Conservation (phyloP, 2,797 vertebrate genomes). For the Pipistrellus pygmaeus region DNA sequence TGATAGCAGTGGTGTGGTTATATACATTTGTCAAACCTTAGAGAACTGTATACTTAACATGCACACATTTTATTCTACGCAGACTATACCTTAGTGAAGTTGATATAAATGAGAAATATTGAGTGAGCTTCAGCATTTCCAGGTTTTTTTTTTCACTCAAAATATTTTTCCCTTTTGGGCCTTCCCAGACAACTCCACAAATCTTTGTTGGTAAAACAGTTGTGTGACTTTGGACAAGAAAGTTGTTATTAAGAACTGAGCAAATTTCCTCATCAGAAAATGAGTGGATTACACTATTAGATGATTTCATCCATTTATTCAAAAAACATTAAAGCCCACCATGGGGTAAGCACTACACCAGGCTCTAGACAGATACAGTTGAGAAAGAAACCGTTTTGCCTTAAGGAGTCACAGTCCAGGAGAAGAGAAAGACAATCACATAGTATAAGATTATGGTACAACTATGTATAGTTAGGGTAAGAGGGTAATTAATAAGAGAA, state of each 20-base stretch:
- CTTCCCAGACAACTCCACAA: conserved; percentile 9
- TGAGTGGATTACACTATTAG: neutral
- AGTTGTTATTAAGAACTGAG: neutral
- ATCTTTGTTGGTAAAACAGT: neutral
- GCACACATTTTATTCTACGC: neutral
- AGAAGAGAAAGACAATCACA: neutral
- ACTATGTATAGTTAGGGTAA: neutral
- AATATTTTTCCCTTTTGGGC: conserved; percentile 40
- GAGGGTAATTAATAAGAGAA: neutral
- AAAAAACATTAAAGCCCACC: neutral
- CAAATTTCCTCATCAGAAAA: conserved; percentile 1
- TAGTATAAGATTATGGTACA: neutral
- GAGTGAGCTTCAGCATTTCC: neutral
- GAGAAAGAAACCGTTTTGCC: neutral
- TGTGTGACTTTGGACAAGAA: neutral
- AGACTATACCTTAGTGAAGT: neutral
- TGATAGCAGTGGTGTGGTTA: neutral
- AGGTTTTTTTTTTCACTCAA: neutral
- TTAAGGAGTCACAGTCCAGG: neutral
- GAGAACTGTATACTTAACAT: neutral
- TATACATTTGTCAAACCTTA: neutral
- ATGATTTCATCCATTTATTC: conserved; percentile 30
- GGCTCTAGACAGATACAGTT: neutral
- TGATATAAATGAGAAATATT: neutral
- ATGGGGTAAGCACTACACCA: neutral